Evolutionary conservation across 2,888 invertebrate species (phyloP), one percentile per base, ranked within the genome.

Genomic region (Brenthis daphne): DNA sequence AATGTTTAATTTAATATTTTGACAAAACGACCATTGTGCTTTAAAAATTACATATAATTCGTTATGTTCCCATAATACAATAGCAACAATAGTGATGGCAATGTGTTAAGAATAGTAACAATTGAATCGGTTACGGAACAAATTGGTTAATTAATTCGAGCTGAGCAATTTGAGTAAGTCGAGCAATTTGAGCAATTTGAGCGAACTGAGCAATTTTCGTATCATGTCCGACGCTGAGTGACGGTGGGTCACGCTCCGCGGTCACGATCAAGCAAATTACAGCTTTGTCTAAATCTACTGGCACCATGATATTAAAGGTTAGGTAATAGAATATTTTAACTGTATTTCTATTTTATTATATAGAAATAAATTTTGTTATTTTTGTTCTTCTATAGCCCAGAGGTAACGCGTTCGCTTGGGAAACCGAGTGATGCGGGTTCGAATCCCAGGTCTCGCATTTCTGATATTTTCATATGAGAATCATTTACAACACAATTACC

Each of bases 71-170:
- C 54, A 60, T 5, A 60, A 8, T 43, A 60, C 60, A 60, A 63
- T 53, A 43, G 51, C 14, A 63, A 54, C 37, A 20, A 63, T 53
- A 16, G 51, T 37, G 53, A 37, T 29, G 29, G 29, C 29, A 29
- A 29, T 53, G 37, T 53, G 53, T 63, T 43, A 63, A 63, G 60
- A 63, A 63, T 67, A 14, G 56, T 67, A 63, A 67, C 77, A 80
- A 81, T 82, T 83, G 84, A 83, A 86, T 85, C 80, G 79, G 81
- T 80, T 82, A 77, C 84, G 86, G 83, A 85, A 85, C 88, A 86
- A 89, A 90, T 89, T 89, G 87, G 84, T 82, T 85, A 85, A 89
- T 89, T 88, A 86, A 80, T 77, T 76, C 76, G 76, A 76, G 74
- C 78, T 75, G 74, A 75, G 75, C 76, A 79, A 79, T 79, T 79